phyloP scores from a whole-genome alignment of 2,888 invertebrate species.

The Eledona agricola region DNA sequence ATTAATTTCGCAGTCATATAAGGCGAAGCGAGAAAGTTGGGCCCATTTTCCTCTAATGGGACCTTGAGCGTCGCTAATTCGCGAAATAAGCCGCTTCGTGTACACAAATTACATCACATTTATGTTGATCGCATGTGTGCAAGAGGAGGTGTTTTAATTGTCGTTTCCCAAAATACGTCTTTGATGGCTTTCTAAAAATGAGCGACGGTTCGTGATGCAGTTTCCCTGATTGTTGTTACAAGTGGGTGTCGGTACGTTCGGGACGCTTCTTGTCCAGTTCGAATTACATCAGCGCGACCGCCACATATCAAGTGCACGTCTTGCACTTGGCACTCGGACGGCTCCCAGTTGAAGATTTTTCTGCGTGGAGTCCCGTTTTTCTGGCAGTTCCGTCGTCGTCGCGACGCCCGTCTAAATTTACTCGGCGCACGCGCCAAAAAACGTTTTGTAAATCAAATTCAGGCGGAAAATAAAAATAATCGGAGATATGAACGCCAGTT shows the following conservation, averaged over 20 bases:
- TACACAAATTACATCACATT: constrained; percentile 15
- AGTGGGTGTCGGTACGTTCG: constrained; percentile 2
- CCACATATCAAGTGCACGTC: not conserved
- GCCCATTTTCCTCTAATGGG: constrained; percentile 4
- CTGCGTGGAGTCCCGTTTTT: constrained; percentile 10
- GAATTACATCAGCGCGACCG: too few relatives aligned
- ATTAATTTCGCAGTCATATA: constrained; percentile 17
- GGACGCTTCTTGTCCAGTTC: constrained; percentile 7
- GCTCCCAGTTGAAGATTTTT: constrained; percentile 3
- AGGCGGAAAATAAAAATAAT: constrained; percentile 36
- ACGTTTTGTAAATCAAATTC: constrained; percentile 39
- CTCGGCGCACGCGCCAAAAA: constrained; percentile 52
- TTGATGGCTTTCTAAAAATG: constrained; percentile 25
- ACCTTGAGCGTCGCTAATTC: constrained; percentile 21
- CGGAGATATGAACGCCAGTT: constrained; percentile 33
- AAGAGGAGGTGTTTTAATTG: not conserved
- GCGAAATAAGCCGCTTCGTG: constrained; percentile 5
- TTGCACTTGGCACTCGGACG: not conserved
- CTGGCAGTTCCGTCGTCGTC: constrained; percentile 40
- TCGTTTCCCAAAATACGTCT: constrained; percentile 20
- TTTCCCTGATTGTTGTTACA: not conserved
- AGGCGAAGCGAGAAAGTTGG: constrained; percentile 20
- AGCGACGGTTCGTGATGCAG: not conserved
- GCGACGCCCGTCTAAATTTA: constrained; percentile 54
- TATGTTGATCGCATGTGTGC: constrained; percentile 7